Evolutionary conservation across 2,113 vertebrate species (phyloP), one percentile per base, ranked within the genome.

Genomic region (Heliornis fulica): DNA sequence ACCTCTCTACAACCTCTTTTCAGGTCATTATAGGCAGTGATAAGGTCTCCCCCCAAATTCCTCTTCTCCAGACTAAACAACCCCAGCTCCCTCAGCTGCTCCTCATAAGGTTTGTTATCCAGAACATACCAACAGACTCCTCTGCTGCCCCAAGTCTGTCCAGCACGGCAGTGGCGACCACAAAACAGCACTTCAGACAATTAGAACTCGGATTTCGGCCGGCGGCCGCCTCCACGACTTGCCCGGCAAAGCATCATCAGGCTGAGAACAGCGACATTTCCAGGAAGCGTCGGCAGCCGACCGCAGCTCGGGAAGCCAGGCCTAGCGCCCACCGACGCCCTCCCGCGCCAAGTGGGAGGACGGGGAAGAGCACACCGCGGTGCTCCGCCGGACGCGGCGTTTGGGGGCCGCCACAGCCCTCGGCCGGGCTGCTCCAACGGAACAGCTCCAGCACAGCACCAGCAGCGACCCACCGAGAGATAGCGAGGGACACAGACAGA

Each of bases 111-210:
- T n/a, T n/a, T n/a, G n/a, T n/a, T n/a, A n/a, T n/a, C n/a, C n/a
- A n/a, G n/a, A n/a, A 34, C 13, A 3, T 2, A 32, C 7, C 25
- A 10, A 16, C 11, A 6, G 23, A 3, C 13, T 12, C 38, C 51
- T 41, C 0, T 31, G 48, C 61, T 16, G 22, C 40, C 38, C 29
- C 6, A 57, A 4, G 50, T 17, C 2, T 3, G 29, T 5, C 29
- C n/a, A 8, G 59, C n/a, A 1, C 0, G 8, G 23, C 15, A 1
- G 4, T 23, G 11, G 13, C 15, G 17, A 13, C 45, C 20, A 7
- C 1, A 4, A 5, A 21, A 48, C n/a, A 9, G 53, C 11, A 2
- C 10, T 14, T 13, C 8, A 1, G 3, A 41, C 20, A 21, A 15
- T 8, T n/a, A n/a, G n/a, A 11, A 9, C n/a, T 4, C 2, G 8